These are phyloP conservation scores for Ceyx cyanopectus DNA, from an alignment of 2,113 vertebrate species.

Conservation along the genomic window DNA sequence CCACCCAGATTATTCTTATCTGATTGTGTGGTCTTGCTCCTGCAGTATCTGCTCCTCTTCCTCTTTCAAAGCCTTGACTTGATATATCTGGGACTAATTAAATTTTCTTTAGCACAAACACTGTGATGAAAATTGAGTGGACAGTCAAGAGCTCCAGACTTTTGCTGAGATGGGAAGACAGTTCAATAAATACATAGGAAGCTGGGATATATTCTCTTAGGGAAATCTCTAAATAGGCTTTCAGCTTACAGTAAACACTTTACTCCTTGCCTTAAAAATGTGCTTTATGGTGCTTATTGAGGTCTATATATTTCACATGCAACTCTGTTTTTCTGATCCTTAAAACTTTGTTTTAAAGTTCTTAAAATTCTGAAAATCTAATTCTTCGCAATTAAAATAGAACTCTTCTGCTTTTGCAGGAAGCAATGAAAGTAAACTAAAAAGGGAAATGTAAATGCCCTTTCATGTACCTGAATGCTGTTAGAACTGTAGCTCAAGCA, in stretches of 20 bases:
- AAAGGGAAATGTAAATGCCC: not conserved
- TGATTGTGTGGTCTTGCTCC: not conserved
- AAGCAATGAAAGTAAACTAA: not conserved
- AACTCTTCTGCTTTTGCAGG: not conserved
- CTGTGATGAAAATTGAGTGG: not conserved
- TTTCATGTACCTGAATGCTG: too few species aligned
- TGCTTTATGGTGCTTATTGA: not conserved
- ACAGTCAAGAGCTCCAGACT: not conserved
- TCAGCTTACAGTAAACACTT: not conserved
- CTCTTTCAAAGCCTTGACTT: not conserved
- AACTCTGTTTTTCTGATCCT: not conserved
- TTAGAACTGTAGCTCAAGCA: too few species aligned
- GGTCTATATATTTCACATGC: not conserved
- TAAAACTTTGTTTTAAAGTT: not conserved
- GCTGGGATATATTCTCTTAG: not conserved
- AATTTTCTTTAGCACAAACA: not conserved
- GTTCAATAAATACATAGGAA: not conserved
- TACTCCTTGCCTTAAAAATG: not conserved
- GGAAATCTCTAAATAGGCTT: not conserved
- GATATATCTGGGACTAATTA: fast-evolving
- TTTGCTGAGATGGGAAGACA: not conserved
- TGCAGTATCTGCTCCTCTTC: not conserved
- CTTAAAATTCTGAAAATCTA: not conserved
- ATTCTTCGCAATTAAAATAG: not conserved
- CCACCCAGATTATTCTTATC: not conserved